Evolutionary conservation across 2,888 invertebrate species (phyloP).

Genomic region (Hypselothyrea guttata): DNA sequence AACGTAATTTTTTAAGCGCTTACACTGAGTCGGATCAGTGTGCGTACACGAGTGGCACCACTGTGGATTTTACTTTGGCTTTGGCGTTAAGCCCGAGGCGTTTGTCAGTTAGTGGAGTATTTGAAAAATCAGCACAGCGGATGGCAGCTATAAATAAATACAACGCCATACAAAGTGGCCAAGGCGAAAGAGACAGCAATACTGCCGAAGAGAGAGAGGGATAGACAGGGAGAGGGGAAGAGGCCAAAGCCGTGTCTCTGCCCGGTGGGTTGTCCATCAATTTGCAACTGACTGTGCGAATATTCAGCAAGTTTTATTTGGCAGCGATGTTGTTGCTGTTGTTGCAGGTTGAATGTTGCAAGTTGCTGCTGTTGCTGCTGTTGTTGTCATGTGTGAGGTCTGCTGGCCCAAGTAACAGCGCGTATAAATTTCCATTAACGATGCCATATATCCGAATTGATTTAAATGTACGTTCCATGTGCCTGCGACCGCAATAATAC

Average conservation of each 20-base stretch:
- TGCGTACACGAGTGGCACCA: constrained; percentile 4
- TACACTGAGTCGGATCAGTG: constrained; percentile 42
- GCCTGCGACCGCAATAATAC: constrained; percentile 65
- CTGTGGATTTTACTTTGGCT: too few species aligned
- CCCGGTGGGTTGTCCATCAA: constrained; percentile 72
- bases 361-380: constrained; percentile 26
- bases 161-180: constrained; percentile 52
- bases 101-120: constrained; percentile 60
- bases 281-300: constrained; percentile 69
- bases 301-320: constrained; percentile 75
- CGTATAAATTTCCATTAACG: constrained; percentile 79
- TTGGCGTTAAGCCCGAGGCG: constrained; percentile 30
- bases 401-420: constrained; percentile 50
- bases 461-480: constrained; percentile 75
- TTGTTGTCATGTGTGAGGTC: constrained; percentile 40
- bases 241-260: constrained; percentile 30
- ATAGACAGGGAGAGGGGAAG: neutral
- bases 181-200: neutral
- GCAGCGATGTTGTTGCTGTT: constrained; percentile 36
- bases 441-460: constrained; percentile 78
- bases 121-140: constrained; percentile 72
- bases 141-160: constrained; percentile 65
- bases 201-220: neutral
- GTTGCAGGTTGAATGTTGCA: constrained; percentile 12
- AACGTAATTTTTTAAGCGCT: constrained; percentile 74